Conservation (phyloP, 2,888 invertebrate genomes). For the Cyrtodaria siliqua region DNA sequence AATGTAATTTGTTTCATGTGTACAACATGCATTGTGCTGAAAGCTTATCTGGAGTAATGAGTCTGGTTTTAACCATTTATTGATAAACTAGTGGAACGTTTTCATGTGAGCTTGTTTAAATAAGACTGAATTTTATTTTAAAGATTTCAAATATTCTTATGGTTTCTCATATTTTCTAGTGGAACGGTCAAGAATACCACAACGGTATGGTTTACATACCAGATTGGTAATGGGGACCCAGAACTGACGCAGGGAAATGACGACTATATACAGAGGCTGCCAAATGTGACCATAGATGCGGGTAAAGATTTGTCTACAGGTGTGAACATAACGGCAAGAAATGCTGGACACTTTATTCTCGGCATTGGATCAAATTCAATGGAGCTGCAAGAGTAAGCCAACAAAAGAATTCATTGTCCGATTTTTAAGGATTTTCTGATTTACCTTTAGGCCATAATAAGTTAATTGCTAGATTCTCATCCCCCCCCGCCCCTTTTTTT, state of each 20-base stretch:
- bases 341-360: constrained; percentile 78
- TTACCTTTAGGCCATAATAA: too few relatives aligned
- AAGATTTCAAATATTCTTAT: background rate
- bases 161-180: constrained; percentile 56
- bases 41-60: too few relatives aligned
- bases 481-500: too few relatives aligned
- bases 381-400: constrained; percentile 73
- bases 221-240: constrained; percentile 66
- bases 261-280: constrained; percentile 63
- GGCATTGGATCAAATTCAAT: constrained; percentile 77
- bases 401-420: too few relatives aligned
- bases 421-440: too few relatives aligned
- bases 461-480: too few relatives aligned
- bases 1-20: background rate
- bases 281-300: constrained; percentile 66
- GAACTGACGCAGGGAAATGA: constrained; percentile 47
- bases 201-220: constrained; percentile 73
- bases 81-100: too few relatives aligned
- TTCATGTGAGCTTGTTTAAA: too few relatives aligned
- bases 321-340: constrained; percentile 68
- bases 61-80: too few relatives aligned
- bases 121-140: background rate
- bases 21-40: too few relatives aligned
- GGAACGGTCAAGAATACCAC: constrained; percentile 53
- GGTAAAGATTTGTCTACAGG: constrained; percentile 45